phyloP scores from a whole-genome alignment of 2,113 vertebrate species.

The Etia nguti region DNA sequence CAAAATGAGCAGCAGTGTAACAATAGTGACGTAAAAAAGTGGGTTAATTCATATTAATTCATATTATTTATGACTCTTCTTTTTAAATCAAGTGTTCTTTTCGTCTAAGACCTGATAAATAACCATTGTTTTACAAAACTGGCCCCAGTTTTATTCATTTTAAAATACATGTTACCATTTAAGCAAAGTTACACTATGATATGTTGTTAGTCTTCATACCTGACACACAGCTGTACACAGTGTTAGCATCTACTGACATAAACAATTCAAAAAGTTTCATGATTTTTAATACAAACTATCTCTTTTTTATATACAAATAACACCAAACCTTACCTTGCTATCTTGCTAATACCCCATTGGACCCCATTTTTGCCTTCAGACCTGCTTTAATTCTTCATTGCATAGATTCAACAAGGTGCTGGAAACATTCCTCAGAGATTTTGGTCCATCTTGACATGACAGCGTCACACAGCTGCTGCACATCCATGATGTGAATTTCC shows the following conservation, averaged over 20 bases:
- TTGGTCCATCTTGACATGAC: background rate
- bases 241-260: background rate
- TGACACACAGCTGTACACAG: background rate
- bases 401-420: background rate
- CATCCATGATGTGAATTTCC: background rate
- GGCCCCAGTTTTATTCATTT: too few relatives aligned
- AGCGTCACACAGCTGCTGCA: background rate
- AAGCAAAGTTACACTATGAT: background rate
- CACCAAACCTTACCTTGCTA: background rate
- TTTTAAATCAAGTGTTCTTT: background rate
- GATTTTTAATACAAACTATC: background rate
- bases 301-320: background rate
- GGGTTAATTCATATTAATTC: background rate
- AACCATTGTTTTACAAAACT: background rate
- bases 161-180: background rate
- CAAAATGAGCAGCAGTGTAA: background rate
- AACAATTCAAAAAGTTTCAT: background rate
- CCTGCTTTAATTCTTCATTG: background rate
- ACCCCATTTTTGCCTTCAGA: background rate
- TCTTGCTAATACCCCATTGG: background rate
- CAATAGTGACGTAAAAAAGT: background rate
- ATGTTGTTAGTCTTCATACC: background rate
- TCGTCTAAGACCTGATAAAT: background rate
- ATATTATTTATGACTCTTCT: rapidly evolving
- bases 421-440: background rate